Conservation (phyloP, 2,797 vertebrate genomes). For the Argentina silus region DNA sequence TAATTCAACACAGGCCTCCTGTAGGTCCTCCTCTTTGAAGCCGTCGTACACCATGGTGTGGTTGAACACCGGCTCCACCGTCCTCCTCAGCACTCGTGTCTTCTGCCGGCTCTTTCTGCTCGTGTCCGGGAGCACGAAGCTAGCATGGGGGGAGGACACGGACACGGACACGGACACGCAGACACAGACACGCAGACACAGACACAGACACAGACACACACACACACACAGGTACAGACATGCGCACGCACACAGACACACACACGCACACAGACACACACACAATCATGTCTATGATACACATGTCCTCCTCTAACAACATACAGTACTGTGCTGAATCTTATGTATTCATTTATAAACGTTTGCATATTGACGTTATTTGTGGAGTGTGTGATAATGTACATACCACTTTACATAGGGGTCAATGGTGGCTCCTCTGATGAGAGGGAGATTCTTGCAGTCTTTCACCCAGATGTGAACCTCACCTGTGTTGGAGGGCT, state of each 20-base stretch:
- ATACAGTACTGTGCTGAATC: background rate
- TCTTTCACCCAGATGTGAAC: conserved; percentile 98
- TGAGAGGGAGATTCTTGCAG: conserved; percentile 86
- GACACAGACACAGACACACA: too few species aligned
- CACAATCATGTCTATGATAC: background rate
- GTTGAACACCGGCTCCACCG: conserved; percentile 87
- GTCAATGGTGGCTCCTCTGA: conserved; percentile 84
- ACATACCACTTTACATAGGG: conserved; percentile 95
- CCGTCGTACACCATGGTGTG: conserved; percentile 99
- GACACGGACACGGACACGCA: background rate
- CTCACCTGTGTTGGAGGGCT: conserved; percentile 81
- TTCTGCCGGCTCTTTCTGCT: conserved; percentile 96
- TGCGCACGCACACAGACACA: too few species aligned
- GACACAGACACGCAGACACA: too few species aligned
- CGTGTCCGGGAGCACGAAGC: conserved; percentile 93
- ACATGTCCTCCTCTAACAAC: background rate
- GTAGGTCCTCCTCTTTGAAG: conserved; percentile 86
- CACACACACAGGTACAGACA: too few species aligned
- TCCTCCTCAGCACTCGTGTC: conserved; percentile 88
- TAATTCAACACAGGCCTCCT: conserved; percentile 92
- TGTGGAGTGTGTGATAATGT: conserved; percentile 9
- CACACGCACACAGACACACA: too few species aligned
- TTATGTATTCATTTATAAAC: background rate
- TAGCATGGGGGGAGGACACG: conserved; percentile 51
- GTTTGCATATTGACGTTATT: background rate